These are phyloP conservation scores for Parnassius smintheus DNA, from an alignment of 2,888 invertebrate genomes.

Conservation along the genomic window DNA sequence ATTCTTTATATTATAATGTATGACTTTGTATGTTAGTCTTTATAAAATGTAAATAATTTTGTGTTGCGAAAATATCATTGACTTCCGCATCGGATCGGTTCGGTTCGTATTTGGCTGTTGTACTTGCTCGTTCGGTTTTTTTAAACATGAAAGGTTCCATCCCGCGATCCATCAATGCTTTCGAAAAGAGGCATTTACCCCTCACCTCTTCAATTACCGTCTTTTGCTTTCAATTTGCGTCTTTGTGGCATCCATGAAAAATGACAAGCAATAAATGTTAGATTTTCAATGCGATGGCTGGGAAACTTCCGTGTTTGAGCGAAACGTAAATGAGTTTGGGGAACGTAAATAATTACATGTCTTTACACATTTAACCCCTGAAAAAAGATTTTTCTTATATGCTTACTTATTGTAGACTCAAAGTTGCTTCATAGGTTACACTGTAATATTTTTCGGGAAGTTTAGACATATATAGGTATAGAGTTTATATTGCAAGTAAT, in stretches of 20 bases:
- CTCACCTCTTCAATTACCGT: slow-evolving; percentile 75
- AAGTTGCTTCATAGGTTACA: too few species aligned
- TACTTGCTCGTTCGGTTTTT: slow-evolving; percentile 25
- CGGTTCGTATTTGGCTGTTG: background rate
- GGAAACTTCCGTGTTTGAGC: slow-evolving; percentile 16
- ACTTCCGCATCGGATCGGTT: too few species aligned
- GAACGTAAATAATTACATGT: background rate
- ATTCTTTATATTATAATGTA: too few species aligned
- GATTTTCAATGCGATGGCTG: slow-evolving; percentile 37
- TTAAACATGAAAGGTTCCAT: slow-evolving; percentile 58
- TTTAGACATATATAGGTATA: too few species aligned
- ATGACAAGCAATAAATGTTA: slow-evolving; percentile 57
- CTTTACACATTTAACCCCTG: background rate
- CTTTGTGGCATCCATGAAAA: slow-evolving; percentile 64
- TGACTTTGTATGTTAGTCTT: too few species aligned
- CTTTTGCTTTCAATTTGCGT: slow-evolving; percentile 78
- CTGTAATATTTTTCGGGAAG: too few species aligned
- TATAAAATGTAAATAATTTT: too few species aligned
- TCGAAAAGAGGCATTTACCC: slow-evolving; percentile 69
- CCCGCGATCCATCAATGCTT: slow-evolving; percentile 70
- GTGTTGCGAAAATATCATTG: too few species aligned
- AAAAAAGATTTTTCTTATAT: background rate
- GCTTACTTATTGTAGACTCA: background rate
- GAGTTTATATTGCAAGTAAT: too few species aligned
- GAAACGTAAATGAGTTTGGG: too few species aligned